These are phyloP conservation scores for Petrocephalus microphthalmus DNA, from an alignment of 2,113 vertebrate genomes.

Conservation along the genomic window DNA sequence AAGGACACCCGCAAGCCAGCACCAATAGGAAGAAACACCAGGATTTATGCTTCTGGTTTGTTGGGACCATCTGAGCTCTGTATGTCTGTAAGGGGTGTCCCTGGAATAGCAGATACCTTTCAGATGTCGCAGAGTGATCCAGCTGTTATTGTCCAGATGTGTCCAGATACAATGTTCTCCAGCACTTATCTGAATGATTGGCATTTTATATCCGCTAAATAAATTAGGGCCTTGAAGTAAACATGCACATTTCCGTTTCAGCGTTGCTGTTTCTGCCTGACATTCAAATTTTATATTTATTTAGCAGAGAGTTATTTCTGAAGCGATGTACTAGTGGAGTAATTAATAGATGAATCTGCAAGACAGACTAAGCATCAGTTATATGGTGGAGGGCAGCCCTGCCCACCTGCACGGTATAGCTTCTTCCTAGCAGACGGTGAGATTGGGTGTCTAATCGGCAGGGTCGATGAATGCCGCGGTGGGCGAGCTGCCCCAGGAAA, in stretches of 20 bases:
- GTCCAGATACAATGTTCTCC: not conserved
- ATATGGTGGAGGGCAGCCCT: not conserved
- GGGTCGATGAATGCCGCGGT: not conserved
- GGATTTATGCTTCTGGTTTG: not conserved
- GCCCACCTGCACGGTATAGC: not conserved
- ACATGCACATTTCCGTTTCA: not conserved
- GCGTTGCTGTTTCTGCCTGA: too few relatives aligned
- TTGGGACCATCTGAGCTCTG: not conserved
- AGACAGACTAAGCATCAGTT: not conserved
- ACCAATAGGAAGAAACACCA: not conserved
- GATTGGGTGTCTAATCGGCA: not conserved
- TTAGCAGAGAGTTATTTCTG: too few relatives aligned
- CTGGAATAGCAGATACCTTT: too few relatives aligned
- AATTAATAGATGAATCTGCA: not conserved
- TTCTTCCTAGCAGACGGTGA: not conserved
- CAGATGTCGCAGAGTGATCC: not conserved
- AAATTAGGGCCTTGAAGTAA: not conserved
- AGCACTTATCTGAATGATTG: not conserved
- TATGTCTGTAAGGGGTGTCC: too few relatives aligned
- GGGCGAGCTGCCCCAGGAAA: not conserved
- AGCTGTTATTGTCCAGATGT: not conserved
- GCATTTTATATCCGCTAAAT: not conserved
- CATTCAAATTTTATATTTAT: too few relatives aligned
- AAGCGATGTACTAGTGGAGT: too few relatives aligned
- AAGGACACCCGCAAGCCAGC: not conserved